Conservation (phyloP, 2,797 vertebrate genomes). For the Neosilurus mollespiculum region DNA sequence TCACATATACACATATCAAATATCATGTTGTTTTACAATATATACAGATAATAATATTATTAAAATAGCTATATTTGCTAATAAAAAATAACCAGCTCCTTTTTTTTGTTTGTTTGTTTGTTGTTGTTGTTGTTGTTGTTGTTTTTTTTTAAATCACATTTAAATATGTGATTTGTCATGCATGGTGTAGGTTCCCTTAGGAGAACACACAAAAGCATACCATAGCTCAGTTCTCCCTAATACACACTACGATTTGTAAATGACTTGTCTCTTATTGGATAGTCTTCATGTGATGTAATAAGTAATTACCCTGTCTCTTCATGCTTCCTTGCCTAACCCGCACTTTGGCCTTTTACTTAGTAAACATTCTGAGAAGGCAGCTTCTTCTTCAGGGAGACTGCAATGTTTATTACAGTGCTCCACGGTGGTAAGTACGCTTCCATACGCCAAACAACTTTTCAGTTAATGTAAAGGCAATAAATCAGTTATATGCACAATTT, state of each 20-base stretch:
- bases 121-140: too few species aligned
- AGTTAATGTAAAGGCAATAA: background rate
- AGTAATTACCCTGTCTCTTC: background rate
- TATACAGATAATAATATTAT: background rate
- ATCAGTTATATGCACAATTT: background rate
- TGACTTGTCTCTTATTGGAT: background rate
- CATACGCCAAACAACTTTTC: background rate
- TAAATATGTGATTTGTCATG: background rate
- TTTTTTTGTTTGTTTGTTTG: too few species aligned
- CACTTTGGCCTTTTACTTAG: slow-evolving; percentile 30
- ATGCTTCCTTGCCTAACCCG: background rate
- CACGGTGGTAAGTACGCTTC: slow-evolving; percentile 29
- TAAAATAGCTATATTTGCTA: background rate
- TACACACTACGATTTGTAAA: background rate
- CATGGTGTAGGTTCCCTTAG: slow-evolving; percentile 15
- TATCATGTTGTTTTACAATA: background rate
- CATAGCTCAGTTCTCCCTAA: background rate
- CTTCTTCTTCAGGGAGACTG: background rate
- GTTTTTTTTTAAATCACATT: too few species aligned
- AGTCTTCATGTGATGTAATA: slow-evolving; percentile 15
- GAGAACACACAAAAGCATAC: background rate
- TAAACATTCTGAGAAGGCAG: slow-evolving; percentile 3
- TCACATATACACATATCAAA: background rate
- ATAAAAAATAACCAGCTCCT: background rate
- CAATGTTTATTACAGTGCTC: slow-evolving; percentile 46